Evolutionary conservation across 2,888 invertebrate species (phyloP).

Genomic region (Euzetes globulus): DNA sequence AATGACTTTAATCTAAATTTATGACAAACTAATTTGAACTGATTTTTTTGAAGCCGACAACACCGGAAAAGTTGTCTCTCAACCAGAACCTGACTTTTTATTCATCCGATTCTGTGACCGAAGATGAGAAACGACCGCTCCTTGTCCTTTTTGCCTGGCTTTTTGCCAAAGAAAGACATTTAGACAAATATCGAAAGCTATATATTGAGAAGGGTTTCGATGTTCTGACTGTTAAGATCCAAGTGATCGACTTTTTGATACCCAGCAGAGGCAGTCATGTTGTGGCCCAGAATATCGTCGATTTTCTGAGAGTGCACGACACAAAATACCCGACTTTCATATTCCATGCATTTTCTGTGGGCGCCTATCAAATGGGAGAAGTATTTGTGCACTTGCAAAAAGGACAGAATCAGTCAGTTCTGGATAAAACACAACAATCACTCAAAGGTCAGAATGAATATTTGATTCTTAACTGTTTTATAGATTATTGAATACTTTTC

Average conservation of each 20-base stretch:
- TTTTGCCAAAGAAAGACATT: constrained; percentile 70
- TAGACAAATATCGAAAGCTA: constrained; percentile 71
- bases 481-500: no score
- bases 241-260: constrained; percentile 81
- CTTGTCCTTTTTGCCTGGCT: constrained; percentile 78
- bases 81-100: neutral
- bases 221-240: constrained; percentile 67
- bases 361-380: constrained; percentile 81
- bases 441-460: constrained; percentile 26
- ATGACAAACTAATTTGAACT: no score
- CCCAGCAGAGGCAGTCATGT: constrained; percentile 72
- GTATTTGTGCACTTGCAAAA: constrained; percentile 52
- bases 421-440: constrained; percentile 17
- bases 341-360: constrained; percentile 83
- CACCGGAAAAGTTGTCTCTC: neutral
- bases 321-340: constrained; percentile 59
- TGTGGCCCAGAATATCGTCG: constrained; percentile 65
- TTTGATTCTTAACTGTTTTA: no score
- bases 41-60: neutral
- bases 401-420: constrained; percentile 3
- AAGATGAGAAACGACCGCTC: constrained; percentile 54
- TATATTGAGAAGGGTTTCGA: constrained; percentile 79
- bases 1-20: no score
- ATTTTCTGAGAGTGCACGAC: constrained; percentile 59
- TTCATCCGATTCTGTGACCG: neutral